Evolutionary conservation across 2,888 invertebrate species (phyloP).

Genomic region (Stomorhina lunata): DNA sequence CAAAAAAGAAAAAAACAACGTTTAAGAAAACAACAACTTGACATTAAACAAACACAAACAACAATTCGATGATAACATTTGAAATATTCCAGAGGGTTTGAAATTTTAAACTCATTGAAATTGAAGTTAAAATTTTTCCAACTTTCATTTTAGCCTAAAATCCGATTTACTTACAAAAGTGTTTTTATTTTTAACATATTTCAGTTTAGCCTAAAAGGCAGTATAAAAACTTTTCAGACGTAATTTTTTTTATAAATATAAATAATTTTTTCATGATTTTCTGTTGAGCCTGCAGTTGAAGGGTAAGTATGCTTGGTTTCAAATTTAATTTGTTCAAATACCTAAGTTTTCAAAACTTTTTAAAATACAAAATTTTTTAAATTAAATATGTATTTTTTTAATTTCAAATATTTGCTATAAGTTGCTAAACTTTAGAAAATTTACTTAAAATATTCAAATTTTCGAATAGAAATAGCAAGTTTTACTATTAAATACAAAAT

Average conservation of each 20-base stretch:
- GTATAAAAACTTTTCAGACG: slow-evolving; percentile 70
- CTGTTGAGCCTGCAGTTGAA: background rate
- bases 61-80: background rate
- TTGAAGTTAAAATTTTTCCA: background rate
- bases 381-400: no score
- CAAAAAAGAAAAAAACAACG: background rate
- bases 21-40: slow-evolving; percentile 46
- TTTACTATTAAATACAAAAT: no score
- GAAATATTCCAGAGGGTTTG: background rate
- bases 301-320: background rate
- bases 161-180: slow-evolving; percentile 41
- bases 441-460: no score
- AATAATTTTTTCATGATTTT: background rate
- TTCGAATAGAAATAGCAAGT: no score
- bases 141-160: slow-evolving; percentile 42
- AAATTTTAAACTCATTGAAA: background rate
- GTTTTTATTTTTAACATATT: background rate
- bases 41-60: slow-evolving; percentile 54
- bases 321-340: no score
- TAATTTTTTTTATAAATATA: slow-evolving; percentile 32
- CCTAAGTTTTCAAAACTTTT: no score
- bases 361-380: no score
- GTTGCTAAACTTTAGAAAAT: no score
- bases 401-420: no score
- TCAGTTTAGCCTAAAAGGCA: slow-evolving; percentile 57